Conservation (phyloP, 1,140 invertebrate genomes). For the Drosophila tani region DNA sequence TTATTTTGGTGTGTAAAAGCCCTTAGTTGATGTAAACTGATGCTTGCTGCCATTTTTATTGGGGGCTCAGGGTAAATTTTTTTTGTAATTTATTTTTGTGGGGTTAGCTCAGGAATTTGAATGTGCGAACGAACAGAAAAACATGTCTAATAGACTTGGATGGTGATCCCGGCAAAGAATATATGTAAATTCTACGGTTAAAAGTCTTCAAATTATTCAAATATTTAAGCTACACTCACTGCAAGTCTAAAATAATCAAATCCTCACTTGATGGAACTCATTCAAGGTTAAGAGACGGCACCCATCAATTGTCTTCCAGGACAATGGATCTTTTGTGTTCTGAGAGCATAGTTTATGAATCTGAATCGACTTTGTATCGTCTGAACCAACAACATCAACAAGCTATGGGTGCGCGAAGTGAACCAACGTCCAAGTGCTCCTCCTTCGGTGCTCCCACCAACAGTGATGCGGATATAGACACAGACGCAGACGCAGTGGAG, state of each 20-base stretch:
- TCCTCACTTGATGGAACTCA: background rate
- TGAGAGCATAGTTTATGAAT: constrained; percentile 43
- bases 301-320: constrained; percentile 5
- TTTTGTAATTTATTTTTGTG: too few relatives aligned
- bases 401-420: constrained; percentile 3
- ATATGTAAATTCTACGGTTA: too few relatives aligned
- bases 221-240: background rate
- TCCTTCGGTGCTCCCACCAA: constrained; percentile 27
- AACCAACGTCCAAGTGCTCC: constrained; percentile 30
- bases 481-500: constrained; percentile 2
- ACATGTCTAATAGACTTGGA: too few relatives aligned
- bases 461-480: constrained; percentile 10
- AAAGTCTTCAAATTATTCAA: too few relatives aligned
- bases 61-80: background rate
- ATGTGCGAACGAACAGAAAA: too few relatives aligned
- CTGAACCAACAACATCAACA: constrained; percentile 28
- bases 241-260: background rate
- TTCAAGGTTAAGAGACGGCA: constrained; percentile 8
- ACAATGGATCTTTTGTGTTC: constrained; percentile 70
- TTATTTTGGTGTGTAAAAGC: background rate
- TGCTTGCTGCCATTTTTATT: background rate
- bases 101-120: background rate
- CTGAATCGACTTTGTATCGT: constrained; percentile 20
- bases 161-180: too few relatives aligned
- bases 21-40: background rate